These are phyloP conservation scores for Telenomus remus DNA, from an alignment of 1,140 invertebrate species.

Conservation along the genomic window DNA sequence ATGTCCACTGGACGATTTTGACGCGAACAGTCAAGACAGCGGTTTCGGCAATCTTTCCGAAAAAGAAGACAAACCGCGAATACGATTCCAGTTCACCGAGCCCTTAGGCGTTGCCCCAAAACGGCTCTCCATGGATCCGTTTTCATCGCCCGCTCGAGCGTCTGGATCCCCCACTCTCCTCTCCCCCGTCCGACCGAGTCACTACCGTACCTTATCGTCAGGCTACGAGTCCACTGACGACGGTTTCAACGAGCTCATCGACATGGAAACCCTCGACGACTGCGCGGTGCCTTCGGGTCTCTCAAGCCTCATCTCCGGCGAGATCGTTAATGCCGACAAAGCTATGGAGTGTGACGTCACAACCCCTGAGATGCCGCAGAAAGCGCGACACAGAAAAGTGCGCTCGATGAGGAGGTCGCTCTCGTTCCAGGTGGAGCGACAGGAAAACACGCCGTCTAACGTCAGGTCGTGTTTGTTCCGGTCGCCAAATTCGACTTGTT, in stretches of 20 bases:
- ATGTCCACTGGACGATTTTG: slow-evolving; percentile 70
- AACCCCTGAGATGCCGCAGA: slow-evolving; percentile 63
- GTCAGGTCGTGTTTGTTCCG: slow-evolving; percentile 73
- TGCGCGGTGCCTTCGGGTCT: slow-evolving; percentile 61
- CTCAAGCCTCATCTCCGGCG: slow-evolving; percentile 63
- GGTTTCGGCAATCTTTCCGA: slow-evolving; percentile 73
- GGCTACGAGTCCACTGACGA: slow-evolving; percentile 80
- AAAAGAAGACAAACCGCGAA: slow-evolving; percentile 56
- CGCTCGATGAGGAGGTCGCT: slow-evolving; percentile 62
- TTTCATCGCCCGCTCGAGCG: slow-evolving; percentile 75
- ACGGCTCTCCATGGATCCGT: slow-evolving; percentile 63
- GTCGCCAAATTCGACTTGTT: slow-evolving; percentile 67
- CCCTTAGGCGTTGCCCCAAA: slow-evolving; percentile 75
- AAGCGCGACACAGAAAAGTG: slow-evolving; percentile 69
- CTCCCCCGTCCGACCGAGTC: slow-evolving; percentile 33
- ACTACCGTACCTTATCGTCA: slow-evolving; percentile 76
- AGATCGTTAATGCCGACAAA: slow-evolving; percentile 58
- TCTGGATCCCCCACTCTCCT: slow-evolving; percentile 43
- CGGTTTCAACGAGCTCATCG: slow-evolving; percentile 82
- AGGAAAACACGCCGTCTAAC: slow-evolving; percentile 57
- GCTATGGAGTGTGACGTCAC: slow-evolving; percentile 63
- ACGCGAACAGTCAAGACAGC: slow-evolving; percentile 79
- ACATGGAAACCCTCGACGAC: slow-evolving; percentile 76
- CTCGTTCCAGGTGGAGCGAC: slow-evolving; percentile 57
- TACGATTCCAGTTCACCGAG: slow-evolving; percentile 73